phyloP scores from a whole-genome alignment of 2,797 vertebrate species.

The Artibeus jamaicensis region DNA sequence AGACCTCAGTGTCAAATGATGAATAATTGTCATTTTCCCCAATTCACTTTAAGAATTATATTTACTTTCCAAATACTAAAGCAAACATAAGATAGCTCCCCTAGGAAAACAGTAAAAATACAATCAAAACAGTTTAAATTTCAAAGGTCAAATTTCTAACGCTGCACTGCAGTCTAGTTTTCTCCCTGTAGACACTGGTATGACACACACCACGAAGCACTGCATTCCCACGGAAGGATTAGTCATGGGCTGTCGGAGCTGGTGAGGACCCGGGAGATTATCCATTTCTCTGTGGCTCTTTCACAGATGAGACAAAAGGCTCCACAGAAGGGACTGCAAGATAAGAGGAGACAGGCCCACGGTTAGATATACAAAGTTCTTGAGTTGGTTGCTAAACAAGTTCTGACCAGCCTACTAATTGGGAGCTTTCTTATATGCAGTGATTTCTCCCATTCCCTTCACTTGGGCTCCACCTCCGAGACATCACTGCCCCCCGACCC shows the following conservation, averaged over 20 bases:
- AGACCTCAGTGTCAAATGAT: conserved; percentile 63
- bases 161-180: conserved; percentile 3
- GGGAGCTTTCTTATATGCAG: neutral
- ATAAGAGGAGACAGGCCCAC: neutral
- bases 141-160: conserved; percentile 67
- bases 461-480: neutral
- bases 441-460: neutral
- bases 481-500: neutral
- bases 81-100: conserved; percentile 34
- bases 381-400: neutral
- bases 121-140: conserved; percentile 70
- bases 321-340: neutral
- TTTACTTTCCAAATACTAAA: conserved; percentile 63
- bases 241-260: conserved; percentile 33
- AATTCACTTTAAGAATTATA: conserved; percentile 63
- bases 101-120: conserved; percentile 66
- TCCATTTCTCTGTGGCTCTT: conserved; percentile 1
- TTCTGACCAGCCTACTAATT: neutral
- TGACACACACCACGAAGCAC: neutral
- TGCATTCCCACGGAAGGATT: neutral
- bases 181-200: conserved; percentile 42
- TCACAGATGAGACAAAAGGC: conserved; percentile 10
- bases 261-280: conserved; percentile 1
- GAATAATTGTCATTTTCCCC: conserved; percentile 69
- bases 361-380: neutral